phyloP scores from a whole-genome alignment of 2,113 vertebrate genomes.

The Lophochroa leadbeateri region DNA sequence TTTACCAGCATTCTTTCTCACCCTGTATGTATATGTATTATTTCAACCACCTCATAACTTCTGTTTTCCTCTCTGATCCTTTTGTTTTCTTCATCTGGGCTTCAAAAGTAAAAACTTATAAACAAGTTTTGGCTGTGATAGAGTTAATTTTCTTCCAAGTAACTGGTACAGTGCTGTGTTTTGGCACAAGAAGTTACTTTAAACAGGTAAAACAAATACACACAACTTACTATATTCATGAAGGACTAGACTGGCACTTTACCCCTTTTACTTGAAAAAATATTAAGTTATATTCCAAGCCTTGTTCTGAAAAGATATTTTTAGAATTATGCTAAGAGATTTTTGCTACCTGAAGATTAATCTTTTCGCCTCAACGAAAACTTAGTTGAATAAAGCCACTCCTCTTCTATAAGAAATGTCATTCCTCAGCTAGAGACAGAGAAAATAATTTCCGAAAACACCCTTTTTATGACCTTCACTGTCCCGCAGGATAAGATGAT shows the following conservation, averaged over 20 bases:
- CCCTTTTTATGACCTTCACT: background rate
- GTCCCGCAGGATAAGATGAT: background rate
- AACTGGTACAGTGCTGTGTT: background rate
- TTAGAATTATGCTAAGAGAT: slow-evolving; percentile 51
- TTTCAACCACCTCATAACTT: background rate
- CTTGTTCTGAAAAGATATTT: slow-evolving; percentile 24
- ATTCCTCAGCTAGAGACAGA: background rate
- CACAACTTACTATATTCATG: background rate
- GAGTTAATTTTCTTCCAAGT: background rate
- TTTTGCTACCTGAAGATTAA: slow-evolving; percentile 17
- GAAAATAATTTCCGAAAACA: background rate
- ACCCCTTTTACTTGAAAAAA: background rate
- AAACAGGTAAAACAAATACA: background rate
- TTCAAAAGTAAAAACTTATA: background rate
- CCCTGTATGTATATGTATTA: background rate
- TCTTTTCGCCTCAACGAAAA: slow-evolving; percentile 1
- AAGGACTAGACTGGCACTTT: background rate
- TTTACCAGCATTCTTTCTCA: background rate
- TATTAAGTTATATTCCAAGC: background rate
- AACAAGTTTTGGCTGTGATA: background rate
- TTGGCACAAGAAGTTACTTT: background rate
- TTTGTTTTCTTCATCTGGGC: background rate
- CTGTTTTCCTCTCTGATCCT: background rate
- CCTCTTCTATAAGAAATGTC: background rate
- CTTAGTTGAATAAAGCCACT: background rate